Evolutionary conservation across 2,113 vertebrate species (phyloP), one percentile per base, ranked within the genome.

Genomic region (Chloropsis cyanopogon): DNA sequence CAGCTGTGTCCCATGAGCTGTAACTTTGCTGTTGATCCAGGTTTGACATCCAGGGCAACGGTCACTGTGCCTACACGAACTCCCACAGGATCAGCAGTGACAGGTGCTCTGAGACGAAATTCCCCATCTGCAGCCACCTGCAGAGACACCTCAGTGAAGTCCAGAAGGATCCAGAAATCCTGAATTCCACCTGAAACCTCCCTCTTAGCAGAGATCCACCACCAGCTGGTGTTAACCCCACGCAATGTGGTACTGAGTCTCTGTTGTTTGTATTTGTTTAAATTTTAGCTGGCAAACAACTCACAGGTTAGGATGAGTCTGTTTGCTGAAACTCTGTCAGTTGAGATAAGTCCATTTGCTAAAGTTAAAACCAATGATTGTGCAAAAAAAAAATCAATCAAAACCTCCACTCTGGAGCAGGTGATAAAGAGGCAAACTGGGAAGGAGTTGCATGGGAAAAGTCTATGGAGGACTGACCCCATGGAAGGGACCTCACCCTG

Each of bases 221-320:
- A 11, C 24, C 26, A 46, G 33, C 42, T 73, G 41, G 21, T 46
- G 3, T 46, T 73, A 66, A 49, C 47, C 25, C 54, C 17, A 9
- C 11, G 2, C 11, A 3, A 11, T 13, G 4, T 4, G 16, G 26
- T 4, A 12, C 16, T 4, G 31, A 37, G 25, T 6, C 9, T 72
- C 19, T 0, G 0, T 10, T 0, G 0, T 4, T 10, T 11, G 16
- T 12, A 33, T 49, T 49, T 44, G n/a, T 54, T 81, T 75, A 24
- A 44, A n/a, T 49, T 91, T 61, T 21, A 49, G 11, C 46, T 83
- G 33, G 39, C 60, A 52, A 83, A 61, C 46, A 82, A 31, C 56
- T 53, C 0, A 0, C 56, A 53, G 56, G 21, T 44, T 25, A 46
- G 47, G 37, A 61, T 37, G 33, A 52, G 31, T 42, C 54, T 50